Evolutionary conservation across 2,113 vertebrate genomes (phyloP).

Genomic region (Chamaea fasciata): DNA sequence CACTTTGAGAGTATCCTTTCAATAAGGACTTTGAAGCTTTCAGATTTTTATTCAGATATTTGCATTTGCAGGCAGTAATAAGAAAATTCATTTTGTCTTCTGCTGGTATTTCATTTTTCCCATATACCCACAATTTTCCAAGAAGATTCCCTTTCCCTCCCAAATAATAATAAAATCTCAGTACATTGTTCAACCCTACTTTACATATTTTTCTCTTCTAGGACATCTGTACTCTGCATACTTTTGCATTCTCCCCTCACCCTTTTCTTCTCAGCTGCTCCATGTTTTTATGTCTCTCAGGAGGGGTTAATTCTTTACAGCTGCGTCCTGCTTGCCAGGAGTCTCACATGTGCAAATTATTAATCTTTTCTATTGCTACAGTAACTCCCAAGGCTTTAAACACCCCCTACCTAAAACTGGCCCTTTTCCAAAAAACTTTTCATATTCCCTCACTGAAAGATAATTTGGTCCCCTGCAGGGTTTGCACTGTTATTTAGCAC

Average conservation of each 20-base stretch:
- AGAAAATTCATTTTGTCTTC: background rate
- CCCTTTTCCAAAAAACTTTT: constrained; percentile 76
- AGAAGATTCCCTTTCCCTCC: background rate
- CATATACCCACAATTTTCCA: background rate
- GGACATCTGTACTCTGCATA: constrained; percentile 67
- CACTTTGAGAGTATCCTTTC: background rate
- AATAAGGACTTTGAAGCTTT: background rate
- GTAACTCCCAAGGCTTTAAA: constrained; percentile 78
- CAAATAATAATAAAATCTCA: constrained; percentile 38
- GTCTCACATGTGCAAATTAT: constrained; percentile 84
- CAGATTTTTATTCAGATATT: constrained; percentile 9
- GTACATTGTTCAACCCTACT: constrained; percentile 28
- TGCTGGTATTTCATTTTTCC: background rate
- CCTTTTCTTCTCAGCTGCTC: constrained; percentile 74
- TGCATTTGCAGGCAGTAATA: background rate
- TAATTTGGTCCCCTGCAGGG: constrained; percentile 69
- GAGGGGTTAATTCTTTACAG: constrained; percentile 85
- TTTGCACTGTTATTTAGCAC: constrained; percentile 67
- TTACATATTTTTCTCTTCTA: constrained; percentile 64
- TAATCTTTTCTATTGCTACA: constrained; percentile 82
- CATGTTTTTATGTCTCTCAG: constrained; percentile 78
- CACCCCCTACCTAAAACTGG: constrained; percentile 75
- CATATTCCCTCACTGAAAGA: constrained; percentile 68
- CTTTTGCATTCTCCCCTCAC: constrained; percentile 62
- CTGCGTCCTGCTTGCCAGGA: constrained; percentile 78